These are phyloP conservation scores for Merops nubicus DNA, from an alignment of 2,113 vertebrate genomes.

Conservation along the genomic window DNA sequence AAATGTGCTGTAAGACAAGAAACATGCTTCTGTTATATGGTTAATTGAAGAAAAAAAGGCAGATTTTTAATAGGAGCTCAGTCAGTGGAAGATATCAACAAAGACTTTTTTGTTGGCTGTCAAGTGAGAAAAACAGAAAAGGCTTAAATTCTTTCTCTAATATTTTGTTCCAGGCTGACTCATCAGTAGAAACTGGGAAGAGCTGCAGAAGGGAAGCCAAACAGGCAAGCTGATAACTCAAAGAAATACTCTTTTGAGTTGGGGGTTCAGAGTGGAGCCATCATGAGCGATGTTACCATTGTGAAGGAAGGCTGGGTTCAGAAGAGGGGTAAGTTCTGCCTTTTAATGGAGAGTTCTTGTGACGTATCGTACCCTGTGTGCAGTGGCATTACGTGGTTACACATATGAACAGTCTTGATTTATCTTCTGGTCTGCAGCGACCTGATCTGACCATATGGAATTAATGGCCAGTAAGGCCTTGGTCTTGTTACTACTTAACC, in stretches of 20 bases:
- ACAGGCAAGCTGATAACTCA: constrained; percentile 78
- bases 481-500: neutral
- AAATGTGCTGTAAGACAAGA: constrained; percentile 49
- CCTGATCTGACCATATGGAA: neutral
- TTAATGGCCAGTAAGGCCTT: neutral
- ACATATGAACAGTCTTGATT: neutral
- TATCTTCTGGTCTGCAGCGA: neutral
- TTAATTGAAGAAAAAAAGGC: constrained; percentile 67
- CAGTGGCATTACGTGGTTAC: neutral
- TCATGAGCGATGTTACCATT: constrained; percentile 99
- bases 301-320: constrained; percentile 99
- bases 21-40: constrained; percentile 42
- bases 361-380: rapidly evolving
- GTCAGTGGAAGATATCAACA: constrained; percentile 74
- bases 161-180: constrained; percentile 95
- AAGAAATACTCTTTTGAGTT: constrained; percentile 84
- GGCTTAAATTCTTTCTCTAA: constrained; percentile 83
- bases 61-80: constrained; percentile 70
- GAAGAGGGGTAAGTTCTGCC: constrained; percentile 92
- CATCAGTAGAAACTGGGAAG: constrained; percentile 90
- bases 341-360: neutral
- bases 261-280: constrained; percentile 89
- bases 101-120: constrained; percentile 83
- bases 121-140: constrained; percentile 81
- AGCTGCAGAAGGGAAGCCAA: constrained; percentile 82